Conservation (phyloP, 2,113 vertebrate genomes). For the Callospermophilus lateralis region DNA sequence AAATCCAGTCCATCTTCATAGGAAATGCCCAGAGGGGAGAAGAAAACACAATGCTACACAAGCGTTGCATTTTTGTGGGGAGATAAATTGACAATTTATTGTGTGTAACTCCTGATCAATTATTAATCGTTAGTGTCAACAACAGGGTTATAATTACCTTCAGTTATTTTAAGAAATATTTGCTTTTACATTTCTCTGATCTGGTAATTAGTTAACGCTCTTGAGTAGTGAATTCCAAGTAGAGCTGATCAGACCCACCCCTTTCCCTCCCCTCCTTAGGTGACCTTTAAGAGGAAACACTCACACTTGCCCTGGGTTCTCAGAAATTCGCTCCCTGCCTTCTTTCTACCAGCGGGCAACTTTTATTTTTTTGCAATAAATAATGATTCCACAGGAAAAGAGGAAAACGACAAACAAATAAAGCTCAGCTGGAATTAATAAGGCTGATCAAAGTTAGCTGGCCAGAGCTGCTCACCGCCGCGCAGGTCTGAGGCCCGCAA, state of each 20-base stretch:
- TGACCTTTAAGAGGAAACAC: background rate
- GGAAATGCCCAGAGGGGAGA: constrained; percentile 17
- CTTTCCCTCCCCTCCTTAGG: constrained; percentile 11
- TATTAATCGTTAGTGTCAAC: constrained; percentile 91
- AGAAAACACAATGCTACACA: fast-evolving
- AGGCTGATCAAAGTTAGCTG: constrained; percentile 86
- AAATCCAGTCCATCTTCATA: fast-evolving
- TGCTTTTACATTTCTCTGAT: constrained; percentile 87
- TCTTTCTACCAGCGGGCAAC: constrained; percentile 29
- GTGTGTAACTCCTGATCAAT: constrained; percentile 89
- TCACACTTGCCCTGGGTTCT: background rate
- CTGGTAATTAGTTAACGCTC: constrained; percentile 87
- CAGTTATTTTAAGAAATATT: constrained; percentile 89
- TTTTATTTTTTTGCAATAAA: constrained; percentile 78
- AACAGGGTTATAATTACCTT: constrained; percentile 90
- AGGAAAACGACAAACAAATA: constrained; percentile 87
- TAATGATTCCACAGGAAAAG: constrained; percentile 85
- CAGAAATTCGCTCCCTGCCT: background rate
- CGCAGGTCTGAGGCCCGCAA: constrained; percentile 81
- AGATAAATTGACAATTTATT: constrained; percentile 90
- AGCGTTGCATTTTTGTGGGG: constrained; percentile 74
- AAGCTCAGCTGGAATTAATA: constrained; percentile 88
- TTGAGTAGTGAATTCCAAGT: constrained; percentile 84
- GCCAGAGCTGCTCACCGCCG: constrained; percentile 64
- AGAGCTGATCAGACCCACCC: constrained; percentile 78